Conservation (phyloP, 2,888 invertebrate genomes). For the Protula sp. region DNA sequence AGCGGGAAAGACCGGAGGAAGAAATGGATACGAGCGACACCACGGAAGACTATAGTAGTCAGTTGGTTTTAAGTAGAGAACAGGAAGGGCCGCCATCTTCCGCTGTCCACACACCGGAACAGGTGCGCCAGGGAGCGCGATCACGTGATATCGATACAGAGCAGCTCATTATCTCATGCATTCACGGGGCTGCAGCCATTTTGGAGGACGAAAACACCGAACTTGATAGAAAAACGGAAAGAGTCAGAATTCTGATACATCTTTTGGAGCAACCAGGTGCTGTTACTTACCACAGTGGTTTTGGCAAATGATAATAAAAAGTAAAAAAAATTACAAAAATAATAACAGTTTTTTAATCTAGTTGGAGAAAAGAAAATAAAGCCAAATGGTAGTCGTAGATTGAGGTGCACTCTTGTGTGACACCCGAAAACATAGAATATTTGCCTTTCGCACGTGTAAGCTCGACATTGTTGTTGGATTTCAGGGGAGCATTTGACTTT, state of each 20-base stretch:
- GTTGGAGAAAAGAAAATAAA: no score
- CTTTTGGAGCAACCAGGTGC: not conserved
- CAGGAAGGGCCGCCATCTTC: not conserved
- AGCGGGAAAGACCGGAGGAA: not conserved
- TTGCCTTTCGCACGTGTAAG: not conserved
- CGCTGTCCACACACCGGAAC: no score
- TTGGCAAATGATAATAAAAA: no score
- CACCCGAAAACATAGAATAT: not conserved
- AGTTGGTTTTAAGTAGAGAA: not conserved
- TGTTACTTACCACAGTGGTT: no score
- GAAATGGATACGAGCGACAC: not conserved
- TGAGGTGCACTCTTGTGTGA: not conserved
- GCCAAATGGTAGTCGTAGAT: no score
- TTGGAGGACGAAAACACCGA: constrained; percentile 29
- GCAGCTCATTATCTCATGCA: constrained; percentile 25
- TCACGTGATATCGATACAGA: constrained; percentile 9
- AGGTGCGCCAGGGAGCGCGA: no score
- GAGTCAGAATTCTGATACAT: constrained; percentile 23
- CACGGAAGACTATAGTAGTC: not conserved
- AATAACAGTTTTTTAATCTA: not conserved
- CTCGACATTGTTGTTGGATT: not conserved
- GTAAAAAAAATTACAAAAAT: no score
- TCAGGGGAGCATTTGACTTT: constrained; percentile 6
- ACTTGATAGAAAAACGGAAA: constrained; percentile 26
- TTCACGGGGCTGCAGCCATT: constrained; percentile 35